Evolutionary conservation across 2,888 invertebrate species (phyloP).

Genomic region (Orchestes rusci): DNA sequence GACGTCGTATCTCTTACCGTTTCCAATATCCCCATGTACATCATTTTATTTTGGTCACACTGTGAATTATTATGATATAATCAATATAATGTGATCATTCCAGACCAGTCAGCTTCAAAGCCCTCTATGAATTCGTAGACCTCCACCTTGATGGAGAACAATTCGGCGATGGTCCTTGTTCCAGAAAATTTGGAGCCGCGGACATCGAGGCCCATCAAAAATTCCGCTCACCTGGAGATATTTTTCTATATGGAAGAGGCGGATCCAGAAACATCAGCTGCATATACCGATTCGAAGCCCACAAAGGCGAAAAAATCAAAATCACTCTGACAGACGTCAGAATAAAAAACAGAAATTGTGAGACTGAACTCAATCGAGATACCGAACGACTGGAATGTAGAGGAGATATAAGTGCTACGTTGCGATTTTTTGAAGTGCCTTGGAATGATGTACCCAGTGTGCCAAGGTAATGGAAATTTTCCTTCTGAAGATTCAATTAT

Average conservation of each 20-base stretch:
- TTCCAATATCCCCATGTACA: no score
- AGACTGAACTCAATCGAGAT: constrained; percentile 55
- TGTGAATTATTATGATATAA: no score
- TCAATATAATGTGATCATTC: no score
- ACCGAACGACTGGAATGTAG: constrained; percentile 64
- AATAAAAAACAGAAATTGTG: constrained; percentile 49
- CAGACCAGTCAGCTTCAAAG: constrained; percentile 77
- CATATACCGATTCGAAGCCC: constrained; percentile 80
- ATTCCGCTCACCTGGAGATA: constrained; percentile 73
- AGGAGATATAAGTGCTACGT: constrained; percentile 61
- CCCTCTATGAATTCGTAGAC: constrained; percentile 84
- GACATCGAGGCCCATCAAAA: constrained; percentile 58
- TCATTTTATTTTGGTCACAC: no score
- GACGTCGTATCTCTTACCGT: no score
- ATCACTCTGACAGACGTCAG: constrained; percentile 67
- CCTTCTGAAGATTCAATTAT: no score
- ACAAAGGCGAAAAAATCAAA: constrained; percentile 71
- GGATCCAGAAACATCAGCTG: constrained; percentile 78
- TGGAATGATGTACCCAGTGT: constrained; percentile 65
- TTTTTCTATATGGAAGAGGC: constrained; percentile 80
- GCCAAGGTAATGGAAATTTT: no score
- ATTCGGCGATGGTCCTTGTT: constrained; percentile 67
- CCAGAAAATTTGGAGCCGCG: constrained; percentile 58
- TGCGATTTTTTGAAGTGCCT: constrained; percentile 69
- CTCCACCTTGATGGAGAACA: constrained; percentile 78